Percentiles rank a stretch among this genome's conserved stretches.
phyloP scores from a whole-genome alignment of 1,140 invertebrate genomes.

The Penaeus vannamei region DNA sequence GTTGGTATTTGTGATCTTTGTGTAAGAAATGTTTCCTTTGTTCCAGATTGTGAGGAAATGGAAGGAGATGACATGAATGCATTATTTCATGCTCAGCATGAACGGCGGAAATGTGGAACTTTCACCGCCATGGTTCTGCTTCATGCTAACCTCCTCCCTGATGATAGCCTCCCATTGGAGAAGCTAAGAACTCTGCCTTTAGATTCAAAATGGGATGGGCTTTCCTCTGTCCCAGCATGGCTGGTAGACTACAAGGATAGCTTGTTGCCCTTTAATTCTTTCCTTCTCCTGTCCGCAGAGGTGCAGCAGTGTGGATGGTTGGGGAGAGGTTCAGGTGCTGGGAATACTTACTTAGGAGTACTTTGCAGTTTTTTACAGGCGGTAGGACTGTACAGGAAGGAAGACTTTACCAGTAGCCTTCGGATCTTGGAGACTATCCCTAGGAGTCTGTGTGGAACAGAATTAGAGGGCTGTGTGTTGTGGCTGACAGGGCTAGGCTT shows the following conservation, averaged over 20 bases:
- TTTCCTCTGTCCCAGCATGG: too few species aligned
- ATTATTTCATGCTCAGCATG: neutral
- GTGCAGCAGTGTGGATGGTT: too few species aligned
- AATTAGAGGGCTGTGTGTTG: constrained; percentile 38
- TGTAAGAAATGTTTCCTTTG: neutral
- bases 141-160: constrained; percentile 40
- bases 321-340: neutral
- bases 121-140: constrained; percentile 13
- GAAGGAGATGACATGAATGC: neutral
- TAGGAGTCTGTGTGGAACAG: neutral
- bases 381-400: constrained; percentile 14
- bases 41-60: neutral
- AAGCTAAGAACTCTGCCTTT: too few species aligned
- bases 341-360: constrained; percentile 5
- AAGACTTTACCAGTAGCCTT: constrained; percentile 17
- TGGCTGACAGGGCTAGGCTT: constrained; percentile 39
- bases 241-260: too few species aligned
- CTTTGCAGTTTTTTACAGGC: constrained; percentile 24
- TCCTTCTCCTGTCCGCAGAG: too few species aligned
- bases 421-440: neutral
- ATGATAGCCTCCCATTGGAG: neutral
- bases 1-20: too few species aligned
- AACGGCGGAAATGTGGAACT: neutral
- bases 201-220: too few species aligned
- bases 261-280: too few species aligned